A percentile compares a stretch with the other conserved stretches of the same genome.
These are phyloP conservation scores for Climacteris rufus DNA, from an alignment of 2,113 vertebrate species.

Conservation along the genomic window DNA sequence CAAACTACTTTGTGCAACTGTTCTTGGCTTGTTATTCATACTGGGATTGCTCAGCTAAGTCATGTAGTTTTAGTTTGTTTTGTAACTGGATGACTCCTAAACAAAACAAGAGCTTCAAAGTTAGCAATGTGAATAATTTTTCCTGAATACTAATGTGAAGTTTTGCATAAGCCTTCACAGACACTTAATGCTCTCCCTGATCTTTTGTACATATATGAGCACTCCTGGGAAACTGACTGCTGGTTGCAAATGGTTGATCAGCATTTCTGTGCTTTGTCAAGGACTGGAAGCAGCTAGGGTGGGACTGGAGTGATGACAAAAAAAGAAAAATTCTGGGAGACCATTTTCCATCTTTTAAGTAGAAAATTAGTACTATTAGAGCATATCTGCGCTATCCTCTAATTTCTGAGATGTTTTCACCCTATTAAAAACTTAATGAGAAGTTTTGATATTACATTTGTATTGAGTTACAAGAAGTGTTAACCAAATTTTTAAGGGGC, in stretches of 20 bases:
- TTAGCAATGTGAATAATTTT: not conserved
- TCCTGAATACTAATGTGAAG: not conserved
- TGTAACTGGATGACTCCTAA: not conserved
- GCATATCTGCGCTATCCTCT: not conserved
- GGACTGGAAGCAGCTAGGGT: not conserved
- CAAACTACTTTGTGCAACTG: not conserved
- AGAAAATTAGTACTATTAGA: not conserved
- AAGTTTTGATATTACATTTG: not conserved
- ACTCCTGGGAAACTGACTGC: not conserved
- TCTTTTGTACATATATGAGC: fast-evolving
- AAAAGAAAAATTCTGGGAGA: not conserved
- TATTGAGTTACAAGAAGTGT: not conserved
- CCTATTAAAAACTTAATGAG: not conserved
- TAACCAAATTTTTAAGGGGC: not conserved
- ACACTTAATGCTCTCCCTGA: not conserved
- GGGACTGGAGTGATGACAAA: not conserved
- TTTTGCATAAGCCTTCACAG: not conserved
- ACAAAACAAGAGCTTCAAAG: not conserved
- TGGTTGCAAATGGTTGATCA: not conserved
- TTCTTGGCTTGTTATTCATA: not conserved
- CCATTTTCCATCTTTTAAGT: not conserved
- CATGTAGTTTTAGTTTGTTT: not conserved
- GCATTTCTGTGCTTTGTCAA: not conserved
- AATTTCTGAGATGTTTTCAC: not conserved
- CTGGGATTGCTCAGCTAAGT: not conserved